A percentile compares a stretch with the other conserved stretches of the same genome.
phyloP scores from a whole-genome alignment of 2,888 invertebrate genomes.

The Plusia festucae region DNA sequence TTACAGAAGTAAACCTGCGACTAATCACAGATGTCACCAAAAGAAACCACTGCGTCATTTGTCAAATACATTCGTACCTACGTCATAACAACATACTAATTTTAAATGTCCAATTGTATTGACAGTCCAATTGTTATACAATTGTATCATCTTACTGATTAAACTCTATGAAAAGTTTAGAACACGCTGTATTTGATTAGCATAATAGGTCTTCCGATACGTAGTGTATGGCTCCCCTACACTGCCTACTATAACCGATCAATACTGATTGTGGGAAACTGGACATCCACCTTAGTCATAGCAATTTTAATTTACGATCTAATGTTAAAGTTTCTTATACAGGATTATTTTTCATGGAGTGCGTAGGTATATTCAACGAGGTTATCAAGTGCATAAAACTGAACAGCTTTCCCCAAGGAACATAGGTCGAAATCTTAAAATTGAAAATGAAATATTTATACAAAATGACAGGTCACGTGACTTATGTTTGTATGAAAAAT shows the following conservation, averaged over 20 bases:
- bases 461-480: too few species aligned
- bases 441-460: too few species aligned
- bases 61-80: not conserved
- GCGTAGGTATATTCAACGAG: too few species aligned
- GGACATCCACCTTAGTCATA: not conserved
- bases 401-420: too few species aligned
- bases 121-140: constrained; percentile 43
- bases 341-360: too few species aligned
- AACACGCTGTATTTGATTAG: not conserved
- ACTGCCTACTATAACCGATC: not conserved
- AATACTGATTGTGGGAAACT: not conserved
- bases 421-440: too few species aligned
- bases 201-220: not conserved
- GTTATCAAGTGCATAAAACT: too few species aligned
- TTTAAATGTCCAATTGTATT: constrained; percentile 25
- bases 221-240: not conserved
- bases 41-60: not conserved
- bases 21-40: too few species aligned
- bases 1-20: too few species aligned
- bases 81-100: constrained; percentile 20
- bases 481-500: too few species aligned
- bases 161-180: constrained; percentile 9
- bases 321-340: too few species aligned
- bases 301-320: too few species aligned
- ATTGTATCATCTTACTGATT: not conserved